phyloP scores from a whole-genome alignment of 2,888 invertebrate genomes.

The Coenonympha arcania region DNA sequence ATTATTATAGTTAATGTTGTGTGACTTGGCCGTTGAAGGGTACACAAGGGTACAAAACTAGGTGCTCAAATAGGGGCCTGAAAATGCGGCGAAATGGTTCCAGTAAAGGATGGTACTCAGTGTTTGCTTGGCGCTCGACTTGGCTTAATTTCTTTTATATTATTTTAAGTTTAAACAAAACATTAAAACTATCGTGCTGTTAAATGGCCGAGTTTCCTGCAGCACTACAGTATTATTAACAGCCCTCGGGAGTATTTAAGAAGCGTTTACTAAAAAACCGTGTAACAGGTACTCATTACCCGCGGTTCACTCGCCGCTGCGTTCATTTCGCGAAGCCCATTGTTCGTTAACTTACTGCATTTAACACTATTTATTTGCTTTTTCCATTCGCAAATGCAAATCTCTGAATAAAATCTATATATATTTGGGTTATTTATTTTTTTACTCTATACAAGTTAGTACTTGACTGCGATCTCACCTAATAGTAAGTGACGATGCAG shows the following conservation, averaged over 20 bases:
- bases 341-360: background rate
- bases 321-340: background rate
- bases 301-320: background rate
- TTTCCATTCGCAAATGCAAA: background rate
- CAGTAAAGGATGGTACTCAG: too few relatives aligned
- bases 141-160: background rate
- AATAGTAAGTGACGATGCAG: too few relatives aligned
- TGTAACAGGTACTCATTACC: slow-evolving; percentile 29
- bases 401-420: too few relatives aligned
- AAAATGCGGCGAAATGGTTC: too few relatives aligned
- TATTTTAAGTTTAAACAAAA: slow-evolving; percentile 8
- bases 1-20: too few relatives aligned
- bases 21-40: too few relatives aligned
- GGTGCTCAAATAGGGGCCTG: too few relatives aligned
- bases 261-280: slow-evolving; percentile 47
- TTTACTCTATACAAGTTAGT: too few relatives aligned
- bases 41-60: too few relatives aligned
- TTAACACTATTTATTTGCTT: background rate
- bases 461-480: too few relatives aligned
- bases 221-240: slow-evolving; percentile 37
- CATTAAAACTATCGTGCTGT: slow-evolving; percentile 15
- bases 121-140: too few relatives aligned
- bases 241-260: slow-evolving; percentile 44
- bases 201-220: slow-evolving; percentile 22
- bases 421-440: background rate